Base-by-base conservation (phyloP, 2,888 invertebrate genomes). In the Pilophorus perplexus region DNA sequence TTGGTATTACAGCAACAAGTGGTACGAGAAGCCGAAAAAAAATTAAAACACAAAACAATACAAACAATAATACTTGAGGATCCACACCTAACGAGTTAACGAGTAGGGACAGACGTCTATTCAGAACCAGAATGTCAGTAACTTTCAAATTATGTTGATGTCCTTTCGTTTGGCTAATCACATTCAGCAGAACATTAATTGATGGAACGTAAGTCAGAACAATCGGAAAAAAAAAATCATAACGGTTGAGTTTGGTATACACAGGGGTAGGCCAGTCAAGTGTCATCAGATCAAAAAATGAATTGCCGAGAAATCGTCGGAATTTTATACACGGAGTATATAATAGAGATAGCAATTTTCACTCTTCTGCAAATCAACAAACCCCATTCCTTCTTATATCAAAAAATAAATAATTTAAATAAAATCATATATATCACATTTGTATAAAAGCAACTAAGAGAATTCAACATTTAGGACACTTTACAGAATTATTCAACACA, bases 391-490 rank as follows among this genome's bases (percentile, higher is more conserved):
- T 59, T 22, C 42, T 59, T 40, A 59, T 44, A 59, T 59, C 42
- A 59, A 59, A 59, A 59, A 59, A 59, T 59, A 59, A 59, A 42
- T 59, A 59, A 42, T 59, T 40, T 25, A 59, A 55, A 55, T 55
- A 55, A 55, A 55, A 37, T 55, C 55, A 42, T 59, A 40, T 28
- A 33, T 59, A 59, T 59, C 59, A 59, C 59, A 59, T 59, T 59
- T 42, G 25, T 59, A 42, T 59, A 59, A 59, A 59, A 59, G 59
- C 59, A 59, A 59, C 44, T 42, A 59, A 59, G 40, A 42, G 44
- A 59, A 59, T 42, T 59, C 59, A 59, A 59, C 59, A 59, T 44
- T 25, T 59, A 42, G 59, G 59, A 59, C 59, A 59, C 23, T 59
- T 42, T 25, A 55, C 22, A 22, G 23, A 46, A 20, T 55, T 55